Conservation (phyloP, 2,797 vertebrate genomes). For the Zalophus californianus region DNA sequence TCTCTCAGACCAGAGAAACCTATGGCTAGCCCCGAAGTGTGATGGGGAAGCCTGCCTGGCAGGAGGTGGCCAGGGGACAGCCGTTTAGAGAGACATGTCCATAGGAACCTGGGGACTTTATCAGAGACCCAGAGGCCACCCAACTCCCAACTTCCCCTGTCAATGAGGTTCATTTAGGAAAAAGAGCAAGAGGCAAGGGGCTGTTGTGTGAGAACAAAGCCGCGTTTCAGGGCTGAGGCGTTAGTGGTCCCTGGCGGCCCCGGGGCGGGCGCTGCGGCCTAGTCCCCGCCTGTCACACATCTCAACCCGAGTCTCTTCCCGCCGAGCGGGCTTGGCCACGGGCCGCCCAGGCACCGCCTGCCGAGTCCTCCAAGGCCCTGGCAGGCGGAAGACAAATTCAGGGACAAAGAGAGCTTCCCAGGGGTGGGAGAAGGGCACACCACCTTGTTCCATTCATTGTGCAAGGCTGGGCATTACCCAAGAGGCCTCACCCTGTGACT, state of each 20-base stretch:
- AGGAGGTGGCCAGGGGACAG: not conserved
- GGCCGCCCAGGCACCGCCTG: not conserved
- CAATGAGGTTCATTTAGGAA: not conserved
- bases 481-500: too few species aligned
- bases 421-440: not conserved
- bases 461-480: not conserved
- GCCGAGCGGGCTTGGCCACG: not conserved
- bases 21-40: accelerated
- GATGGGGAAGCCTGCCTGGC: not conserved
- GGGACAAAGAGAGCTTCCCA: not conserved
- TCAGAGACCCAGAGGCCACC: not conserved
- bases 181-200: not conserved
- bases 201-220: not conserved
- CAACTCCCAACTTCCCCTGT: too few species aligned
- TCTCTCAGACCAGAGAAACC: not conserved
- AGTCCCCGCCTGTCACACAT: not conserved
- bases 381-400: not conserved
- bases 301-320: not conserved
- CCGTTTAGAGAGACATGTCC: not conserved
- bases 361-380: not conserved
- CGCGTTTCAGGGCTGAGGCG: not conserved
- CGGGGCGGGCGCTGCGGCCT: not conserved
- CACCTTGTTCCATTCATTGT: too few species aligned
- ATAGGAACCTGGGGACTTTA: too few species aligned
- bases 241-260: not conserved